phyloP scores from a whole-genome alignment of 2,113 vertebrate species.

The Seriola quinqueradiata region DNA sequence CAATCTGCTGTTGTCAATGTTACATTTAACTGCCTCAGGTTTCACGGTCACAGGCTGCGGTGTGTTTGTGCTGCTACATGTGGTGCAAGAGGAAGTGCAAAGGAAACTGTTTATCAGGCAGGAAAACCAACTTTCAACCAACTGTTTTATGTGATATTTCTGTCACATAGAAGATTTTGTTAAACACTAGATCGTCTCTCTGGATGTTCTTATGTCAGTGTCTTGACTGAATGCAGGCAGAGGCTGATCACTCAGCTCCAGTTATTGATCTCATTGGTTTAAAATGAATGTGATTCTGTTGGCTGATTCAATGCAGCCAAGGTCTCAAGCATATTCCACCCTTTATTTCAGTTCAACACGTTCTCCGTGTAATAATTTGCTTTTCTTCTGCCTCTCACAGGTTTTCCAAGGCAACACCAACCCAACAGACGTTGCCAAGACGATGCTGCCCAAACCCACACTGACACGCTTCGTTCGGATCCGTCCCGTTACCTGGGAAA shows the following conservation, averaged over 20 bases:
- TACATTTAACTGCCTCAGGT: constrained; percentile 55
- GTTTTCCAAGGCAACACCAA: constrained; percentile 96
- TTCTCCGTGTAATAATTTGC: constrained; percentile 57
- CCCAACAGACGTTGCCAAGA: constrained; percentile 90
- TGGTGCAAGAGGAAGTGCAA: constrained; percentile 21
- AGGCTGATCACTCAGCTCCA: not conserved
- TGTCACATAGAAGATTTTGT: not conserved
- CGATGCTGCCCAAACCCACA: constrained; percentile 91
- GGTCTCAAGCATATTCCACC: constrained; percentile 31
- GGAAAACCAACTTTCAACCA: not conserved
- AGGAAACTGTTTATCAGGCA: constrained; percentile 7
- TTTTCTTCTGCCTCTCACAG: constrained; percentile 76
- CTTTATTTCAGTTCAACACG: constrained; percentile 27
- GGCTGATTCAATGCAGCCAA: constrained; percentile 37
- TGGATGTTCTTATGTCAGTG: not conserved
- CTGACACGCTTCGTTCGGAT: constrained; percentile 93
- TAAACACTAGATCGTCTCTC: not conserved
- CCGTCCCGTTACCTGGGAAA: constrained; percentile 93
- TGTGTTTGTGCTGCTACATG: constrained; percentile 22
- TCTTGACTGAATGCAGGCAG: not conserved
- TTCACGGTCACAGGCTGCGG: constrained; percentile 37
- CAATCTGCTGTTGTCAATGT: constrained; percentile 47
- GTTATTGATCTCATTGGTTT: not conserved
- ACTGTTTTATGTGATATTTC: not conserved
- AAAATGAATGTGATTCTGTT: constrained; percentile 26